Percentiles rank a stretch among this genome's conserved stretches.
Conservation (phyloP, 2,113 vertebrate genomes). For the Podiceps cristatus region DNA sequence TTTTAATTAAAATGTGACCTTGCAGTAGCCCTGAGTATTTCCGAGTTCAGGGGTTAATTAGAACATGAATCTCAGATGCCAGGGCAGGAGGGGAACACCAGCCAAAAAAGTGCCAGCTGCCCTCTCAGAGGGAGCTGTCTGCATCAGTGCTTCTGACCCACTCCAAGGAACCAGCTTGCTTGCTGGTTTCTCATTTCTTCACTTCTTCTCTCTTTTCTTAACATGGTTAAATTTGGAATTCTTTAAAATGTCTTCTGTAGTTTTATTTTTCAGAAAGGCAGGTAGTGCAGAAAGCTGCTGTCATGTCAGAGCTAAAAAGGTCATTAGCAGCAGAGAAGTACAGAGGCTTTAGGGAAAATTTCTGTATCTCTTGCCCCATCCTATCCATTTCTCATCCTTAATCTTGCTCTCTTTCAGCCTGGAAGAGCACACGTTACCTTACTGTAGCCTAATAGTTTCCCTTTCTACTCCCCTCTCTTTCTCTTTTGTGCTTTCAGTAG, state of each 20-base stretch:
- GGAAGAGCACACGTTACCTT: neutral
- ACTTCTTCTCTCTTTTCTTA: neutral
- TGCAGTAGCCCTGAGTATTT: neutral
- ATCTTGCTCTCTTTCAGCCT: neutral
- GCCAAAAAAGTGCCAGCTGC: neutral
- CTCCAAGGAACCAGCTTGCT: neutral
- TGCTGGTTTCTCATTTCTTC: conserved; percentile 3
- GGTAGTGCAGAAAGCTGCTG: neutral
- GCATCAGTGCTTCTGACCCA: neutral
- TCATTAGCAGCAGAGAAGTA: conserved; percentile 6
- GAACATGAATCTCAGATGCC: conserved; percentile 4
- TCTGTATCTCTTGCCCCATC: neutral
- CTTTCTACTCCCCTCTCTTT: conserved; percentile 1
- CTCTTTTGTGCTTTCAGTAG: conserved; percentile 27
- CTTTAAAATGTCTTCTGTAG: neutral
- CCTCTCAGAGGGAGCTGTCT: neutral
- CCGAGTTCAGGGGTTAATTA: neutral
- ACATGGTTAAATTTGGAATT: neutral
- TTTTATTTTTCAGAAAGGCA: neutral
- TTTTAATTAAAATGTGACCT: conserved; percentile 43
- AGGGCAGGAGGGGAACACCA: neutral
- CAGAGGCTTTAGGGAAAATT: conserved; percentile 25
- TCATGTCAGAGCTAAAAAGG: neutral
- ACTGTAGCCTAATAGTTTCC: neutral
- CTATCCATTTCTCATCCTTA: neutral